Evolutionary conservation across 2,797 vertebrate genomes (phyloP), one percentile per base, ranked within the genome.

Genomic region (Pteropus rufus): DNA sequence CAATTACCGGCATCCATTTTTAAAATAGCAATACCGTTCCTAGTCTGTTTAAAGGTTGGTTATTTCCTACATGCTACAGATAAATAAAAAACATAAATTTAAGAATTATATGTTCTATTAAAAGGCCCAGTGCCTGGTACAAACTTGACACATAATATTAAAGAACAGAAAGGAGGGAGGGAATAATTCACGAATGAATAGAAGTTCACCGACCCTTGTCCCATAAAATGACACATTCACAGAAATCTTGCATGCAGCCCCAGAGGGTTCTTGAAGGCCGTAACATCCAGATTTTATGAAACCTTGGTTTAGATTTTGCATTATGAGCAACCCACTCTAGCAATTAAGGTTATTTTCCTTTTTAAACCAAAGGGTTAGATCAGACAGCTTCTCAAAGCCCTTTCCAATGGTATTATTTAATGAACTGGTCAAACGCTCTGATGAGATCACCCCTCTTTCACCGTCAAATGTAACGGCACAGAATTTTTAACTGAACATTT

Each of bases 401-500:
- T 96, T 94, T 88, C 46, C 77, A 91, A 81, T 9, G 44, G 16
- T 77, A 54, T 70, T 70, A 72, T 81, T 91, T 76, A 86, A 80
- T 23, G 54, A 80, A 79, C 34, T 84, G 62, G 26, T 75, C 91
- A 86, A 39, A 65, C 39, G n/a, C 60, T 79, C 15, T 3, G 56
- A 87, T 29, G 14, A 34, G 39, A 84, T 24, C 76, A 64, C 49
- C 29, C 83, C 76, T 56, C 70, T 92, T 85, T 87, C 39, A 92
- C 34, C 67, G 77, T 87, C 87, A 76, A 52, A 54, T 79, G 10
- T 26, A 91, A 79, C 14, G 29, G 36, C 26, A 72, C 16, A 36
- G 60, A 64, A 94, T 31, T 86, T 96, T 83, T 79, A 73, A 52
- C 41, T 62, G 41, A 90, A 92, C 29, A 80, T 93, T 44, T 52